These are phyloP conservation scores for Brachystomella parvula DNA, from an alignment of 1,140 invertebrate species.

Conservation along the genomic window DNA sequence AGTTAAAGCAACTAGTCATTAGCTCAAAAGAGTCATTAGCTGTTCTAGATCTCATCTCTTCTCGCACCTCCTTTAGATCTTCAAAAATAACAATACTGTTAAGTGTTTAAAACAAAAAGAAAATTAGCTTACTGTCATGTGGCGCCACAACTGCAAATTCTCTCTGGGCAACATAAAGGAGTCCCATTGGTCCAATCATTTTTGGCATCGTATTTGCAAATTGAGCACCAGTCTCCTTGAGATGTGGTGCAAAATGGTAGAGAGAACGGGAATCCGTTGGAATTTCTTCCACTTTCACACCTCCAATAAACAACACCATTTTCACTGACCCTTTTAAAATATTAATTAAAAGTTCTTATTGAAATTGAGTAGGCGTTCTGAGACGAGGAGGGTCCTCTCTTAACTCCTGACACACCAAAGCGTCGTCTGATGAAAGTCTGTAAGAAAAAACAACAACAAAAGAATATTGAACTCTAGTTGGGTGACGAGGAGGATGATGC, in stretches of 20 bases:
- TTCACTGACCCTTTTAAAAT: no score
- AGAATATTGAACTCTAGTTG: no score
- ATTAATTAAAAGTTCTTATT: no score
- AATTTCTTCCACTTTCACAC: slow-evolving; percentile 73
- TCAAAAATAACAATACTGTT: not conserved
- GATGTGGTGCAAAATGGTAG: slow-evolving; percentile 69
- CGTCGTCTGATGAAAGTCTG: no score
- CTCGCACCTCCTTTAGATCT: not conserved
- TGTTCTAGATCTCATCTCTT: not conserved
- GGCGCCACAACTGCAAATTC: slow-evolving; percentile 83
- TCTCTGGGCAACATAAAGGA: slow-evolving; percentile 80
- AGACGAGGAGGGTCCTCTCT: no score
- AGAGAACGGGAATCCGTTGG: slow-evolving; percentile 68
- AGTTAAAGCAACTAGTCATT: no score
- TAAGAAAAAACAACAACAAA: no score
- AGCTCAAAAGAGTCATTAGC: no score
- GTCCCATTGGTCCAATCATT: slow-evolving; percentile 69
- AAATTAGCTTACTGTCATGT: slow-evolving; percentile 66
- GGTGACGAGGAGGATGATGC: no score
- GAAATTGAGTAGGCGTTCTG: no score
- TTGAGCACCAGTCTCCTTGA: slow-evolving; percentile 72
- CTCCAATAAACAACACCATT: slow-evolving; percentile 81
- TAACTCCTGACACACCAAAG: no score
- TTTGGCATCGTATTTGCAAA: slow-evolving; percentile 65
- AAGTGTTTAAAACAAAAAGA: not conserved